Base-by-base conservation (phyloP, 2,113 vertebrate species). In the Oncorhynchus mykiss region DNA sequence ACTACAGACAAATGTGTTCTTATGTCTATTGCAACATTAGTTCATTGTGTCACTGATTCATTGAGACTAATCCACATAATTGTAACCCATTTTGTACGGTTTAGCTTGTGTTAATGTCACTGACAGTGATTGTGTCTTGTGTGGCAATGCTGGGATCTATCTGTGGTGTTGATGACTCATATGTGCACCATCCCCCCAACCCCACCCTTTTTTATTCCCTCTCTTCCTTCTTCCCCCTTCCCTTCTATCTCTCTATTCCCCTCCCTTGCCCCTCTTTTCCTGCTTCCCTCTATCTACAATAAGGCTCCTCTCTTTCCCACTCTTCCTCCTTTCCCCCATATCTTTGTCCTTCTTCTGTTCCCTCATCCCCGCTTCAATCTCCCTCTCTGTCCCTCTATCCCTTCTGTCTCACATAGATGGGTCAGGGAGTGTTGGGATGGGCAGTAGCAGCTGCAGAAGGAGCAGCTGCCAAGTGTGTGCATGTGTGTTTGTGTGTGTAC, bases 401-500 rank as follows among this genome's bases (percentile, higher is more conserved):
- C 66, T 9, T 39, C 8, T 39, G 9, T 39, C 39, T 45, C 39
- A 2, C 12, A 20, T 49, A 16, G 68, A 51, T 80, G 74, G 88
- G 90, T 85, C 80, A 80, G 77, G 78, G 82, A 90, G 80, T 80
- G 76, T 75, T 89, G 88, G 88, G 86, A 83, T 89, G 88, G 91
- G 90, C 82, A 39, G 90, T 80, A 83, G 84, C 84, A 92, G 91
- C 91, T 92, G 89, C 89, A 85, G 81, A 85, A 86, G 81, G 84
- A 90, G 90, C 91, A 91, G 91, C 91, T 91, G 90, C 89, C 68
- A 27, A n/a, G 14, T 71, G 70, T 29, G 49, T 57, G 70, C 87
- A 82, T 91, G 89, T 88, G 39, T 39, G 39, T 39, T 8, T 39
- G 39, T 45, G 39, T 39, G 39, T 45, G 39, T 45, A 9, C 9